Percentiles rank a stretch among this genome's conserved stretches.
phyloP scores from a whole-genome alignment of 2,113 vertebrate genomes.

The Cheilinus undulatus region DNA sequence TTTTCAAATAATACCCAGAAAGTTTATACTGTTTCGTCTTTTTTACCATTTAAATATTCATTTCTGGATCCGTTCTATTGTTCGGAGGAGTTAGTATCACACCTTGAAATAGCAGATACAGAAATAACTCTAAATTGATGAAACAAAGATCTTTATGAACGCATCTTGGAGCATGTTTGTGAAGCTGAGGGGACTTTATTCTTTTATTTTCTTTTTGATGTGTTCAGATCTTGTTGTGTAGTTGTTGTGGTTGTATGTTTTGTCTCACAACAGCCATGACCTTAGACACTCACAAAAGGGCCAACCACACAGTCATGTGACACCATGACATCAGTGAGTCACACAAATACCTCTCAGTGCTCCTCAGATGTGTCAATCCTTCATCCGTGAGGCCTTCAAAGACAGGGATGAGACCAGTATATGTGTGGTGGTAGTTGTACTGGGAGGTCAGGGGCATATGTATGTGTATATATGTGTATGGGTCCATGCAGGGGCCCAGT shows the following conservation, averaged over 20 bases:
- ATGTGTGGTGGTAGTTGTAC: conserved; percentile 20
- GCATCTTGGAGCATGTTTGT: background rate
- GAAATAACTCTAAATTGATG: too few species aligned
- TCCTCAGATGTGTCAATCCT: conserved; percentile 10
- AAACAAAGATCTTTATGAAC: too few species aligned
- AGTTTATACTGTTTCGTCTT: too few species aligned
- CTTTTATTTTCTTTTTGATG: background rate
- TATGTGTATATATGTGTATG: conserved; percentile 44
- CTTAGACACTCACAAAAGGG: conserved; percentile 22
- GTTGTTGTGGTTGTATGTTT: conserved; percentile 40
- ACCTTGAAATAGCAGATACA: too few species aligned
- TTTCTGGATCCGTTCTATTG: too few species aligned
- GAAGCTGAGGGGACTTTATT: background rate
- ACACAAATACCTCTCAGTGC: conserved; percentile 29
- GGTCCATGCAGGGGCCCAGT: conserved; percentile 44
- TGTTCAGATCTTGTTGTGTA: conserved; percentile 14
- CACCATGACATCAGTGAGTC: conserved; percentile 5
- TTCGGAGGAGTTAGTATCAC: too few species aligned
- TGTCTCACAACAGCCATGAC: conserved; percentile 50
- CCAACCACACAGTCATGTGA: conserved; percentile 25
- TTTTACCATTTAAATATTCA: too few species aligned
- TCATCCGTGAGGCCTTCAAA: conserved; percentile 21
- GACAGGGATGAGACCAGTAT: conserved; percentile 1
- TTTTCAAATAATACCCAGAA: too few species aligned
- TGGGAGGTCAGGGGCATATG: conserved; percentile 46